phyloP scores from a whole-genome alignment of 2,888 invertebrate species.

The Parnassius apollo region DNA sequence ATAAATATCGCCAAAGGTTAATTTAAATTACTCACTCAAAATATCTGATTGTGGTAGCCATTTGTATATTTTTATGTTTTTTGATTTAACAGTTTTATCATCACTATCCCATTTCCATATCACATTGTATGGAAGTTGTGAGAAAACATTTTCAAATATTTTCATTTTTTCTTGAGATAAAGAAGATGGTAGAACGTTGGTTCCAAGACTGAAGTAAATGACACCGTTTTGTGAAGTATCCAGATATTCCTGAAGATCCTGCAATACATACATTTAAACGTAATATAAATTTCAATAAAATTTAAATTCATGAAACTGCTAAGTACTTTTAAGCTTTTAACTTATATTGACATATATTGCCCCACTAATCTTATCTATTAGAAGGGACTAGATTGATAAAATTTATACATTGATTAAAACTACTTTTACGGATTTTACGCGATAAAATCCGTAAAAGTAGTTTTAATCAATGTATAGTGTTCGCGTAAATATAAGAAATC shows the following conservation, averaged over 20 bases:
- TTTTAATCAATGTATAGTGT: no score
- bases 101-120: slow-evolving; percentile 61
- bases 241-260: slow-evolving; percentile 48
- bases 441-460: no score
- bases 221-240: slow-evolving; percentile 50
- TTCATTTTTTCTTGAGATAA: slow-evolving; percentile 43
- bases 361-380: no score
- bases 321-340: no score
- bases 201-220: slow-evolving; percentile 57
- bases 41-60: slow-evolving; percentile 60
- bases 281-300: no score
- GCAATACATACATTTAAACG: background rate
- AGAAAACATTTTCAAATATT: slow-evolving; percentile 47
- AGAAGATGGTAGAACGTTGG: slow-evolving; percentile 43
- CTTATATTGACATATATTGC: no score
- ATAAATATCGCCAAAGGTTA: background rate
- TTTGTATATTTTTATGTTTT: slow-evolving; percentile 31
- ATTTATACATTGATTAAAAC: no score
- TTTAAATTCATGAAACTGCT: no score
- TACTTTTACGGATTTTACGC: no score
- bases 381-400: no score
- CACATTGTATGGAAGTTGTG: slow-evolving; percentile 51
- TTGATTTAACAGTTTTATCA: slow-evolving; percentile 27
- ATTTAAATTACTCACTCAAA: slow-evolving; percentile 40
- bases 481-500: no score